phyloP scores from a whole-genome alignment of 2,113 vertebrate species.

The Nothoprocta pentlandii region DNA sequence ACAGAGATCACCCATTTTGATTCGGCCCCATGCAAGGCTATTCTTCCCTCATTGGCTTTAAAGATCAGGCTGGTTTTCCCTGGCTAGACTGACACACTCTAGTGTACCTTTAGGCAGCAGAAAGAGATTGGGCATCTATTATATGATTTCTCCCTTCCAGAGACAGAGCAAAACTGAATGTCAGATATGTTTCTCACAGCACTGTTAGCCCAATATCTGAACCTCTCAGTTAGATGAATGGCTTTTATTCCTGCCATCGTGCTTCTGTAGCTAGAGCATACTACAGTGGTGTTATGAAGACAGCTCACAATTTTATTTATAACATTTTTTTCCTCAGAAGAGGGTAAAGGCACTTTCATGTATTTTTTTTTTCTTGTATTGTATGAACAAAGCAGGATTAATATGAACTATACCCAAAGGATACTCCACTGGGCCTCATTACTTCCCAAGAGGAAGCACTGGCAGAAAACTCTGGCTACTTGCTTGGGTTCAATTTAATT shows the following conservation, averaged over 20 bases:
- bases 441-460: neutral
- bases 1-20: neutral
- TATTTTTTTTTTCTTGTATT: neutral
- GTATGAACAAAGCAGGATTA: neutral
- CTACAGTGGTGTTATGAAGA: neutral
- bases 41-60: neutral
- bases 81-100: neutral
- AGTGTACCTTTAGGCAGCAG: neutral
- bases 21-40: neutral
- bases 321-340: neutral
- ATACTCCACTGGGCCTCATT: neutral
- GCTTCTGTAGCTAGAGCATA: neutral
- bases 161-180: neutral
- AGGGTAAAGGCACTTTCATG: neutral
- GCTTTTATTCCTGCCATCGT: neutral
- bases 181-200: neutral
- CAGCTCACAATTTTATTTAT: neutral
- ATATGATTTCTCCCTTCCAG: neutral
- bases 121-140: neutral
- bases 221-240: neutral
- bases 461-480: constrained; percentile 56
- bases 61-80: neutral
- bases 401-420: neutral
- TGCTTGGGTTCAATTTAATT: constrained; percentile 58
- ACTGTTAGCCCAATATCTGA: neutral